Conservation (phyloP, 2,113 vertebrate species). For the Merops nubicus region DNA sequence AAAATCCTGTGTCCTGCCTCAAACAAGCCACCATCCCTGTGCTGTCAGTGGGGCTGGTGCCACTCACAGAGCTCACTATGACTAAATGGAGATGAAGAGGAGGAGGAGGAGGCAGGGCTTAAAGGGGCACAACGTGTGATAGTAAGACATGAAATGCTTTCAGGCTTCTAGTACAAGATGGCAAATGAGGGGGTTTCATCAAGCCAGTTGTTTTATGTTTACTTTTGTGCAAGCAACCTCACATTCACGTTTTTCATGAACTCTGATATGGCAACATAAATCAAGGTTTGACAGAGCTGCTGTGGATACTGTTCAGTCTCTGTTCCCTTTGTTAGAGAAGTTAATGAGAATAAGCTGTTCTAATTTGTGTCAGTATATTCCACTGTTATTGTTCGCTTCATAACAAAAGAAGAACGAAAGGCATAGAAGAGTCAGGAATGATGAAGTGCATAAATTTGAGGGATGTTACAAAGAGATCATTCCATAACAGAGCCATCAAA, state of each 20-base stretch:
- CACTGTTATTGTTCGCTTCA: slow-evolving; percentile 36
- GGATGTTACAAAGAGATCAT: slow-evolving; percentile 39
- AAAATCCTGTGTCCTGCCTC: fast-evolving
- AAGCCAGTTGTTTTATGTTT: neutral
- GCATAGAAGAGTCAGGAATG: slow-evolving; percentile 26
- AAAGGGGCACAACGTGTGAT: fast-evolving
- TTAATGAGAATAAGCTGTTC: slow-evolving; percentile 69
- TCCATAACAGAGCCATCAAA: slow-evolving; percentile 46
- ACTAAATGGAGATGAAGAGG: too few relatives aligned
- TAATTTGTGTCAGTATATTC: slow-evolving; percentile 64
- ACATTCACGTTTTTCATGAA: neutral
- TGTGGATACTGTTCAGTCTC: neutral
- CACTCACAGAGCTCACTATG: too few relatives aligned
- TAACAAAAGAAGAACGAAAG: slow-evolving; percentile 66
- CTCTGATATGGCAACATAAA: neutral
- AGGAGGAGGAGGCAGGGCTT: neutral
- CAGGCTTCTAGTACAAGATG: neutral
- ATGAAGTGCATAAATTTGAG: slow-evolving; percentile 37
- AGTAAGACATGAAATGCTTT: neutral
- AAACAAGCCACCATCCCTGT: fast-evolving
- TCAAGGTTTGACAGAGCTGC: slow-evolving; percentile 4
- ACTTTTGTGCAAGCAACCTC: neutral
- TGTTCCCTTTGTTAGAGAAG: slow-evolving; percentile 7
- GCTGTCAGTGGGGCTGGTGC: neutral
- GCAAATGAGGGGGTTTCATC: neutral